Percentiles rank a stretch among this genome's conserved stretches.
phyloP scores from a whole-genome alignment of 2,113 vertebrate genomes.

The Meles meles region DNA sequence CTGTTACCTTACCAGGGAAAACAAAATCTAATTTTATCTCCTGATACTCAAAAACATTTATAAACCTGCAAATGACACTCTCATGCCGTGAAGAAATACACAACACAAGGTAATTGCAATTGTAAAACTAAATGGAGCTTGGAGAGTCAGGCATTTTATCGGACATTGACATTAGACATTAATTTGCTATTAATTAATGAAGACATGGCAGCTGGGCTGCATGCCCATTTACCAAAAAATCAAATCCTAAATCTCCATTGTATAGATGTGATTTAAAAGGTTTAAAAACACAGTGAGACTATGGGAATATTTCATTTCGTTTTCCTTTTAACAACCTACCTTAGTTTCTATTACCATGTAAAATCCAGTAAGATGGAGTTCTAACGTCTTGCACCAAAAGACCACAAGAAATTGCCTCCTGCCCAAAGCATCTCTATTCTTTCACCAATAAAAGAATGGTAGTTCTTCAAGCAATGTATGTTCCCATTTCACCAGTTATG shows the following conservation, averaged over 20 bases:
- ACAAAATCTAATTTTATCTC: slow-evolving; percentile 61
- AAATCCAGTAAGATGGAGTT: not conserved
- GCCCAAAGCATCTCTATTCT: not conserved
- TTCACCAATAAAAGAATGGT: not conserved
- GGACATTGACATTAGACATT: slow-evolving; percentile 7
- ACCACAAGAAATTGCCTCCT: not conserved
- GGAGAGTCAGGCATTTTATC: slow-evolving; percentile 10
- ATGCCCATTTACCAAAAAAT: slow-evolving; percentile 16
- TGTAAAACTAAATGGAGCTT: slow-evolving; percentile 57
- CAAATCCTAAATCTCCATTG: not conserved
- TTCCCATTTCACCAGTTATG: not conserved
- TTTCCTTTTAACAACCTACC: not conserved
- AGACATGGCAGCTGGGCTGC: not conserved
- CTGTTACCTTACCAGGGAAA: slow-evolving; percentile 56
- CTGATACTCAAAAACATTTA: slow-evolving; percentile 60
- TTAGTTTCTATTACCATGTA: not conserved
- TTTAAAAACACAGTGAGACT: not conserved
- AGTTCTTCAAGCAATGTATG: not conserved
- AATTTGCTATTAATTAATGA: slow-evolving; percentile 58
- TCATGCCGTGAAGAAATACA: not conserved
- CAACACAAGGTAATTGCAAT: slow-evolving; percentile 19
- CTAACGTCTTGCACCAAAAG: not conserved
- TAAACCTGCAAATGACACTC: slow-evolving; percentile 36
- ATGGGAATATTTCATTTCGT: not conserved
- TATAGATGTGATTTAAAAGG: not conserved